Evolutionary conservation across 2,888 invertebrate species (phyloP).

Genomic region (Arrhopalites spinosus): DNA sequence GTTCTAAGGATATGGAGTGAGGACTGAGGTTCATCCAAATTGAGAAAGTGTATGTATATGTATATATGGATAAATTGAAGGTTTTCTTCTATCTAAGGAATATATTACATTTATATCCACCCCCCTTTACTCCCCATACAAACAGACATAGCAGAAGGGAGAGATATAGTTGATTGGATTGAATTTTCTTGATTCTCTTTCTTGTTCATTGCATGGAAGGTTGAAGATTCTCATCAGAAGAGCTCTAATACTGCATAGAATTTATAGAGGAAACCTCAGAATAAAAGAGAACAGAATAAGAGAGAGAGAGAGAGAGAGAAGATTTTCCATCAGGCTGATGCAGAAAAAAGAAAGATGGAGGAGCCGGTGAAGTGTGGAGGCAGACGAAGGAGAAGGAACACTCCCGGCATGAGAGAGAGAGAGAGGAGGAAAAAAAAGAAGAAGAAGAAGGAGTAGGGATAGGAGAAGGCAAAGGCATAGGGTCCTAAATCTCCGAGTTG

Average conservation of each 20-base stretch:
- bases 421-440: slow-evolving; percentile 8
- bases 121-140: neutral
- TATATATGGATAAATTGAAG: too few relatives aligned
- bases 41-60: too few relatives aligned
- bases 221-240: slow-evolving; percentile 35
- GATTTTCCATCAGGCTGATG: slow-evolving; percentile 36
- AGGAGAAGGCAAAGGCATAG: slow-evolving; percentile 39
- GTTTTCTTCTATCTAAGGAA: too few relatives aligned
- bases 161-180: slow-evolving; percentile 36
- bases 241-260: slow-evolving; percentile 23
- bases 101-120: too few relatives aligned
- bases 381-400: slow-evolving; percentile 37
- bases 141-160: neutral
- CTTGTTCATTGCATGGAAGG: slow-evolving; percentile 34
- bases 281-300: slow-evolving; percentile 28
- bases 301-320: slow-evolving; percentile 17
- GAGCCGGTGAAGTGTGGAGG: slow-evolving; percentile 46
- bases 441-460: slow-evolving; percentile 32
- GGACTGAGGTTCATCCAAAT: too few relatives aligned
- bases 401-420: slow-evolving; percentile 27
- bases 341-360: slow-evolving; percentile 46
- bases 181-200: slow-evolving; percentile 34
- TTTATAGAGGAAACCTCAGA: slow-evolving; percentile 36
- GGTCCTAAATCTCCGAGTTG: slow-evolving; percentile 56
- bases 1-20: too few relatives aligned